Evolutionary conservation across 2,113 vertebrate genomes (phyloP).

Genomic region (Neofelis nebulosa): DNA sequence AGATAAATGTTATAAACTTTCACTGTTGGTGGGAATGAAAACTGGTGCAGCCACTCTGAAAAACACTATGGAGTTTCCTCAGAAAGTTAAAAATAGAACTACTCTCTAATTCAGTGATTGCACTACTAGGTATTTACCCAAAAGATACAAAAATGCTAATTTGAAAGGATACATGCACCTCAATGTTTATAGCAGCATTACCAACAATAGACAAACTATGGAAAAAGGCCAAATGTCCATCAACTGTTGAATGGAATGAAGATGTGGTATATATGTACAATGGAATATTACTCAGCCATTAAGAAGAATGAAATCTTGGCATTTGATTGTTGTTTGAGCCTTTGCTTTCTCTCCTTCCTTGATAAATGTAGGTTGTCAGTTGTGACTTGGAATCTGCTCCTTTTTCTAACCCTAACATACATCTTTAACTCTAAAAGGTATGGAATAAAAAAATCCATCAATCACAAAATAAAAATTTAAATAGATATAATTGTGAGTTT

Average conservation of each 20-base stretch:
- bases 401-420: background rate
- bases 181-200: background rate
- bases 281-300: background rate
- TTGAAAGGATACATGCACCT: background rate
- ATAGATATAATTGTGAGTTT: background rate
- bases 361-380: background rate
- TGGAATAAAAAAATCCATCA: background rate
- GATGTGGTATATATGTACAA: background rate
- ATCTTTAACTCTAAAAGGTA: background rate
- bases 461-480: background rate
- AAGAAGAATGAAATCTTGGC: background rate
- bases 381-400: background rate
- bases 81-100: background rate
- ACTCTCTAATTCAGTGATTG: background rate
- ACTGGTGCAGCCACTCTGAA: background rate
- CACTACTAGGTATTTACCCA: background rate
- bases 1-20: background rate
- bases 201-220: background rate
- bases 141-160: background rate
- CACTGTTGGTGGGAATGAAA: background rate
- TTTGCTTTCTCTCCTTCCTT: background rate
- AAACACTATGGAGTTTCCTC: background rate
- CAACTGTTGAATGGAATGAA: background rate
- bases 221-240: background rate
- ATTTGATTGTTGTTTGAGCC: background rate